Evolutionary conservation across 2,113 vertebrate species (phyloP).

Genomic region (Microtus oregoni): DNA sequence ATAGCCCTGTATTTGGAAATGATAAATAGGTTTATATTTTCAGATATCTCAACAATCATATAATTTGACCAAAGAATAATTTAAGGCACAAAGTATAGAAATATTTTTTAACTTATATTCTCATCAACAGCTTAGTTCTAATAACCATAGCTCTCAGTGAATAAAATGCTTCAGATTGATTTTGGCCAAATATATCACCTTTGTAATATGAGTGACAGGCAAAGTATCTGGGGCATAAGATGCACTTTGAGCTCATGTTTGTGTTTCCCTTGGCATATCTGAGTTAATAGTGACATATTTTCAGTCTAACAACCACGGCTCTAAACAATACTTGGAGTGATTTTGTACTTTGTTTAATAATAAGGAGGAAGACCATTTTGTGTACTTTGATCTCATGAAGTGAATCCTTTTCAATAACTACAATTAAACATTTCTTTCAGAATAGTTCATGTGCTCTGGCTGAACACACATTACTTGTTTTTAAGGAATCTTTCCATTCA

Average conservation of each 20-base stretch:
- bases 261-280: constrained; percentile 1
- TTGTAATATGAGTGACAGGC: constrained; percentile 10
- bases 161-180: constrained; percentile 33
- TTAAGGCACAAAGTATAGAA: constrained; percentile 46
- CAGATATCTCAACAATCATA: constrained; percentile 50
- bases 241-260: background rate
- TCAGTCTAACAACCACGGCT: background rate
- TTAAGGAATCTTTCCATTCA: background rate
- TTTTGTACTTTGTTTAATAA: constrained; percentile 2
- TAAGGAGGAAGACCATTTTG: constrained; percentile 48
- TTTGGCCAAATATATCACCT: constrained; percentile 59
- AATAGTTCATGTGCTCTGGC: constrained; percentile 3
- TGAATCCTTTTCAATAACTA: constrained; percentile 11
- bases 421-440: constrained; percentile 52
- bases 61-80: constrained; percentile 74
- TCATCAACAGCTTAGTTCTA: constrained; percentile 53
- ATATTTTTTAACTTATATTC: constrained; percentile 48
- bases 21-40: constrained; percentile 69
- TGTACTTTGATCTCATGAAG: constrained; percentile 38
- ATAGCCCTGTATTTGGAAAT: constrained; percentile 61
- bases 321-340: constrained; percentile 37
- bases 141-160: constrained; percentile 27
- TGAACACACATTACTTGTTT: constrained; percentile 29
- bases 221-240: constrained; percentile 21
- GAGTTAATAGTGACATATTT: constrained; percentile 1